Evolutionary conservation across 2,888 invertebrate species (phyloP).

Genomic region (Exocentrus adspersus): DNA sequence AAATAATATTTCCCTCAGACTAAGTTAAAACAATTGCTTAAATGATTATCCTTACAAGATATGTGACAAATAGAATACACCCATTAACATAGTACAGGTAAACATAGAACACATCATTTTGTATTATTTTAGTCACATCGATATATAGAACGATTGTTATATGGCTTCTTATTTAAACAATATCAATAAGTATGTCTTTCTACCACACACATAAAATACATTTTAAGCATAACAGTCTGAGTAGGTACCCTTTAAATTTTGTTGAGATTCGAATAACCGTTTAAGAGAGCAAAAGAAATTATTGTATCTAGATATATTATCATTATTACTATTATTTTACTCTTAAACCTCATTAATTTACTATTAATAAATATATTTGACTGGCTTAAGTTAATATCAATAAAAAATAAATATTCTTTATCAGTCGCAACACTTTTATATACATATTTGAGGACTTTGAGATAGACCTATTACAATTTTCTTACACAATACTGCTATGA

Average conservation of each 20-base stretch:
- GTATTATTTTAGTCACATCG: conserved; percentile 13
- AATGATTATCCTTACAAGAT: conserved; percentile 14
- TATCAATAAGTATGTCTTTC: neutral
- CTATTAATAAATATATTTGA: conserved; percentile 19
- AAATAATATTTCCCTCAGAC: conserved; percentile 30
- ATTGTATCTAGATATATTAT: too few species aligned
- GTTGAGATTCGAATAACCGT: conserved; percentile 7
- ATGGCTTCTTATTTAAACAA: neutral
- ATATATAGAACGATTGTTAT: conserved; percentile 11
- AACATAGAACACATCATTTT: conserved; percentile 15
- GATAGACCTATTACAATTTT: conserved; percentile 2
- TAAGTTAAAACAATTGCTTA: conserved; percentile 35
- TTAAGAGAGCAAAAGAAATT: conserved; percentile 25
- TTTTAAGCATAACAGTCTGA: neutral
- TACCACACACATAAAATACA: neutral
- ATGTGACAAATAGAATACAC: conserved; percentile 2
- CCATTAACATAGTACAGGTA: conserved; percentile 1
- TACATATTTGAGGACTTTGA: conserved; percentile 21
- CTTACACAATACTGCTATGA: conserved; percentile 26
- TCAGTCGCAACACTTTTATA: conserved; percentile 34
- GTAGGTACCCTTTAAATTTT: neutral
- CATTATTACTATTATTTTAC: neutral
- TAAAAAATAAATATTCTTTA: conserved; percentile 26
- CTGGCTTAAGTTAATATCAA: conserved; percentile 12
- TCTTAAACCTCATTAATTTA: conserved; percentile 1